Evolutionary conservation across 2,797 vertebrate species (phyloP).

Genomic region (Monodelphis domestica): DNA sequence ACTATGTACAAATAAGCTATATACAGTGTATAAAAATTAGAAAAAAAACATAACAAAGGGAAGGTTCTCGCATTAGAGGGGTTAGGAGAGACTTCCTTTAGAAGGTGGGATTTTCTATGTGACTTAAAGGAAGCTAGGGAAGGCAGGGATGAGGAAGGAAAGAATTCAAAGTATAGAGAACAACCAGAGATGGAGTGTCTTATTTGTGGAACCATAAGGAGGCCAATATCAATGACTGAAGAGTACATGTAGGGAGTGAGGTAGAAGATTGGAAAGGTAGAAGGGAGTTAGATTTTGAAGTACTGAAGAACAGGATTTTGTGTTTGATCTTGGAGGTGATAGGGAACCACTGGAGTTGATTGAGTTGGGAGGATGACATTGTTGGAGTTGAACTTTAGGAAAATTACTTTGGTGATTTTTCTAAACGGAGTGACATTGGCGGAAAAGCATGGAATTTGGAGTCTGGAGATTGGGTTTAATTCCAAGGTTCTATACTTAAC

Average conservation of each 20-base stretch:
- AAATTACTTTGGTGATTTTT: background rate
- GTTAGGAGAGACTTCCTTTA: background rate
- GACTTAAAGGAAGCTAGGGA: background rate
- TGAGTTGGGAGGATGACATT: background rate
- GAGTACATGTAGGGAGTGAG: background rate
- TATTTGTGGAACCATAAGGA: background rate
- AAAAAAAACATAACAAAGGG: background rate
- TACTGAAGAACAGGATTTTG: background rate
- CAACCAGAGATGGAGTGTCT: background rate
- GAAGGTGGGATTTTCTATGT: background rate
- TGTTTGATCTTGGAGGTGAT: background rate
- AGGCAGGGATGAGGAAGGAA: background rate
- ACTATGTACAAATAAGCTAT: background rate
- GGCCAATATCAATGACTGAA: background rate
- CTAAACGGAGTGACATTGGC: background rate
- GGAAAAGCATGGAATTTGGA: too few species aligned
- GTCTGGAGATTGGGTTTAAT: too few species aligned
- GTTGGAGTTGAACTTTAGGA: background rate
- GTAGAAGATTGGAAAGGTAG: background rate
- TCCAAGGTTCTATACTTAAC: too few species aligned
- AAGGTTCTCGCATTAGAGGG: background rate
- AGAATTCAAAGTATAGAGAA: background rate
- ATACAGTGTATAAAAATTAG: background rate
- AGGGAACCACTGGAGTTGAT: background rate
- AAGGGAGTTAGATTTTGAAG: background rate